A percentile compares a stretch with the other conserved stretches of the same genome.
Conservation (phyloP, 2,888 invertebrate species). For the Melanchra persicariae region DNA sequence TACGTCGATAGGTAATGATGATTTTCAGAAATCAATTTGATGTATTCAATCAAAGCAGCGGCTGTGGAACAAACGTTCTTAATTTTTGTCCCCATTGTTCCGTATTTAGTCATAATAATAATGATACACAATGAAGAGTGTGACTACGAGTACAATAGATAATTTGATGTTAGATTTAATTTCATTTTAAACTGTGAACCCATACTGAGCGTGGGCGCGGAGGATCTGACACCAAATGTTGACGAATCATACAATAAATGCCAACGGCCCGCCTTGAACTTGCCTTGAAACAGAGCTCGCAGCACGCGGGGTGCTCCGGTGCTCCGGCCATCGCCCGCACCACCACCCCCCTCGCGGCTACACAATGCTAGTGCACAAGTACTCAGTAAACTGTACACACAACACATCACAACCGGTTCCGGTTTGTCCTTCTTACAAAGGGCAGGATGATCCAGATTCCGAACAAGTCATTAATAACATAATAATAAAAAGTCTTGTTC, state of each 20-base stretch:
- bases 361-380: conserved; percentile 68
- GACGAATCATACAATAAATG: conserved; percentile 88
- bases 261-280: conserved; percentile 90
- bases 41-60: conserved; percentile 12
- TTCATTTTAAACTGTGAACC: conserved; percentile 64
- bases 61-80: conserved; percentile 26
- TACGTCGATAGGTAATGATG: background rate
- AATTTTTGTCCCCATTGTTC: conserved; percentile 45
- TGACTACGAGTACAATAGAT: conserved; percentile 54
- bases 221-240: conserved; percentile 74
- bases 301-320: conserved; percentile 78
- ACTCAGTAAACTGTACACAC: conserved; percentile 77
- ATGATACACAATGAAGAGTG: conserved; percentile 34
- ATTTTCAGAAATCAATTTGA: conserved; percentile 7
- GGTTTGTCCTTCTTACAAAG: conserved; percentile 78
- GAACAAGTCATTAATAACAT: conserved; percentile 47
- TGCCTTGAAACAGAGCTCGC: conserved; percentile 72
- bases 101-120: conserved; percentile 26
- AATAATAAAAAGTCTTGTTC: conserved; percentile 42
- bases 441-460: conserved; percentile 79
- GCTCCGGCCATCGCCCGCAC: conserved; percentile 66
- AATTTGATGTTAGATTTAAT: conserved; percentile 57
- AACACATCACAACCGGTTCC: conserved; percentile 84
- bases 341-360: conserved; percentile 68
- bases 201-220: conserved; percentile 64